These are phyloP conservation scores for Maylandia zebra DNA, from an alignment of 2,113 vertebrate species.

Conservation along the genomic window DNA sequence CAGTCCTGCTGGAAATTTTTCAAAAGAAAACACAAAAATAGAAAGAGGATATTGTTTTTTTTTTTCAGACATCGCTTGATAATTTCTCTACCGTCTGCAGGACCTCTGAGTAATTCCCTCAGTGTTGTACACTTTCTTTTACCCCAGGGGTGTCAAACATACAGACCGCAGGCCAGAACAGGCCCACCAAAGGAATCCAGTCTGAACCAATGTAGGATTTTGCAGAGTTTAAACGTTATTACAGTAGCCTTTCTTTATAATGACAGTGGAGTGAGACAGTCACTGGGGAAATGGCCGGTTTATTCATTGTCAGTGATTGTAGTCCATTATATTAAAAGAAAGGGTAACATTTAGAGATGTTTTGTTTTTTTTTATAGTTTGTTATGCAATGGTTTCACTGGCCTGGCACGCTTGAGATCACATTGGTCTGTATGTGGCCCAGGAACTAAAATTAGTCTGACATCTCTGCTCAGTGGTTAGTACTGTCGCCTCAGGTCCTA, in stretches of 20 bases:
- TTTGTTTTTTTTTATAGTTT: accelerated
- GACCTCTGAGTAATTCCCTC: not conserved
- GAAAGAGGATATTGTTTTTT: not conserved
- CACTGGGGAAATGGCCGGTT: not conserved
- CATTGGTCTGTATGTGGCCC: not conserved
- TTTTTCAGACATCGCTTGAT: not conserved
- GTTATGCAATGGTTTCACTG: not conserved
- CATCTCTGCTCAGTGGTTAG: not conserved
- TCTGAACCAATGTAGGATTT: not conserved
- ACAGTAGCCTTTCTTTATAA: not conserved
- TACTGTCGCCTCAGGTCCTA: not conserved
- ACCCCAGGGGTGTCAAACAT: not conserved
- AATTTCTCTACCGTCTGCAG: not conserved
- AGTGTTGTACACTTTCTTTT: not conserved
- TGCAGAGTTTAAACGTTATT: not conserved
- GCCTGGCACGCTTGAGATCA: not conserved
- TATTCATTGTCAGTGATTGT: not conserved
- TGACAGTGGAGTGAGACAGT: not conserved
- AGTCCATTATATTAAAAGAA: not conserved
- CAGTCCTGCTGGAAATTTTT: not conserved
- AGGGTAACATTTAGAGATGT: not conserved
- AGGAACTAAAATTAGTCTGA: not conserved
- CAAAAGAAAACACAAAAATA: not conserved
- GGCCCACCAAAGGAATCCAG: not conserved
- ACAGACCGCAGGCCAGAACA: not conserved